These are phyloP conservation scores for Cyprinodon diabolis DNA, from an alignment of 2,797 vertebrate species.

Conservation along the genomic window DNA sequence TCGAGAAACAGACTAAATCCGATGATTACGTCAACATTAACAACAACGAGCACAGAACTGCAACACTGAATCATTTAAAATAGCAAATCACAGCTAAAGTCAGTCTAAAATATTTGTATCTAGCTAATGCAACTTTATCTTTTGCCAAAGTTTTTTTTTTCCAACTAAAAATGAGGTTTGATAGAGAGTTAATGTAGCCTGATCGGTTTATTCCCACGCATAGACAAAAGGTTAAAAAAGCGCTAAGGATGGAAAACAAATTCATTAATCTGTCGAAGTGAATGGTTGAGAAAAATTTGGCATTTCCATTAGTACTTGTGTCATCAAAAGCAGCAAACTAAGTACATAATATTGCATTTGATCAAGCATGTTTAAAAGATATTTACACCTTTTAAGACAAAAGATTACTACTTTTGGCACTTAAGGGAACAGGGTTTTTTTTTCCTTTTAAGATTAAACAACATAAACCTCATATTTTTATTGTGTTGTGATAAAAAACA, in stretches of 20 bases:
- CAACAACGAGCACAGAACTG: neutral
- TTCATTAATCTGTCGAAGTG: neutral
- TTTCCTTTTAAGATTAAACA: neutral
- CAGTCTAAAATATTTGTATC: no score
- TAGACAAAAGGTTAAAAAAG: neutral
- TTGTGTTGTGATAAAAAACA: neutral
- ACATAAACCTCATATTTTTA: neutral
- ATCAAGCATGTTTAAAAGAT: neutral
- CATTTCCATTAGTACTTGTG: neutral
- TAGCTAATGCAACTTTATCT: neutral
- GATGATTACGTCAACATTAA: neutral
- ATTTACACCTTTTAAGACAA: neutral
- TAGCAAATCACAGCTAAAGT: neutral
- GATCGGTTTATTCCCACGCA: neutral
- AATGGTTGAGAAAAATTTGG: neutral
- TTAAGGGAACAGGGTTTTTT: neutral
- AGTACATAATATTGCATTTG: no score
- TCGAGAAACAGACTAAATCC: neutral
- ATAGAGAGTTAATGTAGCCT: neutral
- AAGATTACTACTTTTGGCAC: neutral
- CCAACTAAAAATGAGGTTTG: neutral
- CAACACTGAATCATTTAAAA: neutral
- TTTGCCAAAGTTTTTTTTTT: neutral
- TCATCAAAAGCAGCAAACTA: no score
- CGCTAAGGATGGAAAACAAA: neutral